Conservation (phyloP, 2,113 vertebrate genomes). For the Cyanoliseus patagonus region DNA sequence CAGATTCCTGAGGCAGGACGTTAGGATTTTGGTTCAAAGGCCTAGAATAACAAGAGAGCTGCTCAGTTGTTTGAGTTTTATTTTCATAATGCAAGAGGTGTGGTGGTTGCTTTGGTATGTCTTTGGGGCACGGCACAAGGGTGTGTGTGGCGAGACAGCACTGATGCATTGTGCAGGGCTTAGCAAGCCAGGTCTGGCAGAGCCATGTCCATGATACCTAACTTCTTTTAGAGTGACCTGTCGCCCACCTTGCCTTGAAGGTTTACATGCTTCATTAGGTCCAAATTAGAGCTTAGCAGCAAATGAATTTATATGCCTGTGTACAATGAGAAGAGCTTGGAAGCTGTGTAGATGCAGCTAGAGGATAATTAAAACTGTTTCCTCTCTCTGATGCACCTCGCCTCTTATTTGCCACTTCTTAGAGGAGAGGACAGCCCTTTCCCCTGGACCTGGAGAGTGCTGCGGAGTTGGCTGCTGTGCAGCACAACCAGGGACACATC, state of each 20-base stretch:
- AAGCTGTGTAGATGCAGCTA: not conserved
- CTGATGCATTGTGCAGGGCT: constrained; percentile 11
- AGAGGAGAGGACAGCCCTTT: not conserved
- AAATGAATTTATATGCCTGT: not conserved
- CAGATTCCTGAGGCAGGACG: not conserved
- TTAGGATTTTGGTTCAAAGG: not conserved
- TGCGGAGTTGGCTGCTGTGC: not conserved
- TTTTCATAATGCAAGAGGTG: constrained; percentile 20
- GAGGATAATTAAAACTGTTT: not conserved
- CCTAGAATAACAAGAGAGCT: not conserved
- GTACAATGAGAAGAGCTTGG: not conserved
- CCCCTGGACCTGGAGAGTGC: not conserved
- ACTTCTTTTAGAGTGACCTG: not conserved
- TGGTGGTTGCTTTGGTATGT: constrained; percentile 59
- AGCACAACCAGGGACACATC: not conserved
- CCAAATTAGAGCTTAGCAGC: not conserved
- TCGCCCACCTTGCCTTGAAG: rapidly evolving
- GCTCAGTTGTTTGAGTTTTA: not conserved
- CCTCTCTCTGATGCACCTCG: not conserved
- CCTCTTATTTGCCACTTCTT: not conserved
- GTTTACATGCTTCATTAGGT: not conserved
- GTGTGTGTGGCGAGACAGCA: constrained; percentile 37
- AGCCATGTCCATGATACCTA: not conserved
- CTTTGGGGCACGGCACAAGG: constrained; percentile 48
- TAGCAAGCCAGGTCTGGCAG: constrained; percentile 16